Base-by-base conservation (phyloP, 2,888 invertebrate species). In the Erebia ligea region DNA sequence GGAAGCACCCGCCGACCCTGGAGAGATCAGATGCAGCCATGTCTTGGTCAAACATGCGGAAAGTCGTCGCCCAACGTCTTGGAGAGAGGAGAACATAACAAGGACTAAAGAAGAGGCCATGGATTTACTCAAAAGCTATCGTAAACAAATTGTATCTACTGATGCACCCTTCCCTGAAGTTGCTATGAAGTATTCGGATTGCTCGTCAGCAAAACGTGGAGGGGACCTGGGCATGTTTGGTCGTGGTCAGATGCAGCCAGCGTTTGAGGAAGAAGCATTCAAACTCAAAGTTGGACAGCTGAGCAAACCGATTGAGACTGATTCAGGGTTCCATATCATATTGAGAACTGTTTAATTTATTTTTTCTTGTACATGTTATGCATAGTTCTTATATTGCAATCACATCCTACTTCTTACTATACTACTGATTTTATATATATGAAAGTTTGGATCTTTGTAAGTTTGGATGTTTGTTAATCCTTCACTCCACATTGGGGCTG, bases 191-290 rank as follows among this genome's bases (percentile, higher is more conserved):
- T 98, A 96, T 88, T 99, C 99, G n/a, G 99, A 99, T 86, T 99
- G 99, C 86, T 98, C 98, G 74, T 99, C 99, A 0, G 99, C 99
- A 0, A 98, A 98, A 81, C 95, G 97, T 48, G 98, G 98, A 10
- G 99, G 99, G 0, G 99, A 99, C 86, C 94, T 99, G 73, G 99
- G 99, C 1, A 95, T 96, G 76, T 99, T 99, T 89, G 96, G 96
- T 11, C 95, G 97, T 76, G 95, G 98, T 3, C 97, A 98, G 75
- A 99, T 99, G 99, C 99, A 99, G 88, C 97, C 97, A 77, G 97
- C 99, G 0, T 99, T 99, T 88, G 99, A 99, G 89, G 98, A 99
- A 77, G 99, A 98, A 59, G 96, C 99, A 0, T 99, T 98, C 87
- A 96, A 96, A 67, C 92, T 99, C 61, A 97, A 98, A 92, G 96